phyloP scores from a whole-genome alignment of 2,888 invertebrate species.

The Neoitamus cyanurus region DNA sequence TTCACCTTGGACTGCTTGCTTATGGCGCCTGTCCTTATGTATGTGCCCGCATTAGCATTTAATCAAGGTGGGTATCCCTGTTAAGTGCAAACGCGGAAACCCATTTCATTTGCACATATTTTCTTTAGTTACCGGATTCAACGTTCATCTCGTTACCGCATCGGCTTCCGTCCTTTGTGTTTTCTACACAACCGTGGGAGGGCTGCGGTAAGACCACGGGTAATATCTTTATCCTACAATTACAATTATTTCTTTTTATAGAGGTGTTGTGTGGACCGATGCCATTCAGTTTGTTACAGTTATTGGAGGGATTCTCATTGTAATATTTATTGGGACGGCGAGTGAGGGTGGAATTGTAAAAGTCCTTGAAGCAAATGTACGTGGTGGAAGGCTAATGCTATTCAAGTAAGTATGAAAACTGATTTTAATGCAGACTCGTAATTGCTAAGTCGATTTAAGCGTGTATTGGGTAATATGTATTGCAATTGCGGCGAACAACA shows the following conservation, averaged over 20 bases:
- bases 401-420: slow-evolving; percentile 70
- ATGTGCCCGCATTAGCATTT: slow-evolving; percentile 77
- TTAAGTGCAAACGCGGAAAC: slow-evolving; percentile 56
- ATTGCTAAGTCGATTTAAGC: too few species aligned
- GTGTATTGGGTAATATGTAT: too few species aligned
- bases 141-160: slow-evolving; percentile 74
- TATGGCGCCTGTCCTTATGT: slow-evolving; percentile 75
- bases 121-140: slow-evolving; percentile 73
- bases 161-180: slow-evolving; percentile 79
- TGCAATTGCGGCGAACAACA: too few species aligned
- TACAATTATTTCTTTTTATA: slow-evolving; percentile 51
- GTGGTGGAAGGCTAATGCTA: slow-evolving; percentile 71
- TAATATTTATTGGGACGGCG: slow-evolving; percentile 71
- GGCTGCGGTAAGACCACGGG: slow-evolving; percentile 54
- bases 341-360: slow-evolving; percentile 70
- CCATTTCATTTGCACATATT: background rate
- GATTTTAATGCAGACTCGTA: background rate
- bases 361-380: slow-evolving; percentile 70
- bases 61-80: slow-evolving; percentile 69
- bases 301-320: slow-evolving; percentile 68
- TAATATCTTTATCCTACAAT: background rate
- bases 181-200: slow-evolving; percentile 79
- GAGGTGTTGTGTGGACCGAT: slow-evolving; percentile 75
- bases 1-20: slow-evolving; percentile 71
- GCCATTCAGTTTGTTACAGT: slow-evolving; percentile 72